Percentiles rank a stretch among this genome's conserved stretches.
These are phyloP conservation scores for Mythimna pallens DNA, from an alignment of 2,888 invertebrate species.

Conservation along the genomic window DNA sequence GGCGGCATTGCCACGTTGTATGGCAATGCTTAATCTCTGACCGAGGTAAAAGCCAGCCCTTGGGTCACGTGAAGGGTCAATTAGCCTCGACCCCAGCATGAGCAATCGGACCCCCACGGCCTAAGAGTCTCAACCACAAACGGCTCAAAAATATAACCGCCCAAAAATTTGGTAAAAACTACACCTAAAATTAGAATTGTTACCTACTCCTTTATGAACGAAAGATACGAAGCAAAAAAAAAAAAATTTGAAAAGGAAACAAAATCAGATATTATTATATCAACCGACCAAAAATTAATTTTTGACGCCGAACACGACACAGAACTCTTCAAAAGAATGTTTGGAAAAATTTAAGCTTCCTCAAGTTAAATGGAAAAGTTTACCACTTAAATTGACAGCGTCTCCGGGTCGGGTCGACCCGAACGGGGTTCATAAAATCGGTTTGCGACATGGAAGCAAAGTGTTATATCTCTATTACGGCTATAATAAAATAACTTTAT, in stretches of 20 bases:
- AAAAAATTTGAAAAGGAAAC: conserved; percentile 38
- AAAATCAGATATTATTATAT: conserved; percentile 63
- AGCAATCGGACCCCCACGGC: no score
- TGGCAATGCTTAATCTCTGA: no score
- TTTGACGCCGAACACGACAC: conserved; percentile 75
- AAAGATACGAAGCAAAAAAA: conserved; percentile 38
- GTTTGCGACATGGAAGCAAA: conserved; percentile 75
- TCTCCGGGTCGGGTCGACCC: conserved; percentile 71
- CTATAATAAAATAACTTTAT: conserved; percentile 70
- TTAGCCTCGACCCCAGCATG: no score
- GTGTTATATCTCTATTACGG: conserved; percentile 73
- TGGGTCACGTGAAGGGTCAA: no score
- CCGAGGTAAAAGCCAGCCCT: no score
- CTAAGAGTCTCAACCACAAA: no score
- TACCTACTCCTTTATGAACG: conserved; percentile 22
- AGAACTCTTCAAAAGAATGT: conserved; percentile 81
- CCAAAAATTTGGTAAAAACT: no score
- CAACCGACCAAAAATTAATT: conserved; percentile 75
- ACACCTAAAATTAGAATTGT: background rate
- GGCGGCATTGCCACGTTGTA: no score
- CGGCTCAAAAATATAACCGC: no score
- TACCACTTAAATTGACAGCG: conserved; percentile 85
- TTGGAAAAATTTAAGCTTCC: conserved; percentile 79
- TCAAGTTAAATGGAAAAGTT: conserved; percentile 90
- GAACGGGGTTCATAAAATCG: conserved; percentile 81